Evolutionary conservation across 2,888 invertebrate genomes (phyloP), one percentile per base, ranked within the genome.

Genomic region (Alentia gelatinosa): DNA sequence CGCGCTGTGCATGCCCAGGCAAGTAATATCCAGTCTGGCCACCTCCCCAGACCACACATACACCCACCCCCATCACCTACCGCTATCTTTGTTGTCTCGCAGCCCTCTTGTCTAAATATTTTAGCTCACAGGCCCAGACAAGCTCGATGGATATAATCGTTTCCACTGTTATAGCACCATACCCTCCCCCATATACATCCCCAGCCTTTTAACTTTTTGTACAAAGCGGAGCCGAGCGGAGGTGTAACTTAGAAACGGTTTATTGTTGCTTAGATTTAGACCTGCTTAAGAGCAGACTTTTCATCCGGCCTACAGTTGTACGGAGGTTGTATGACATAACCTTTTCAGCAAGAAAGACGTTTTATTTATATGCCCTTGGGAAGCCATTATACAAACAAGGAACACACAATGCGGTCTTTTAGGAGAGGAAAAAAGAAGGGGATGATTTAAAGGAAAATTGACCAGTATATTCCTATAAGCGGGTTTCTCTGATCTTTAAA

Each of bases 231-330:
- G 30, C 30, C 33, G n/a, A 26, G 9, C 7, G 33, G 68, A 68
- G 68, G 68, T 68, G 68, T 68, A 26, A 30, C 26, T 30, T 68
- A 68, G 68, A 68, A 68, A 68, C 68, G 68, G n/a, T 68, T 68
- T 68, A 30, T 68, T 68, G 68, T 19, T 68, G 68, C 33, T 68
- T 26, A 68, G 68, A 30, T n/a, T 68, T 68, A 68, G 26, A 30
- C 12, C 30, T 68, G 68, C 30, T 12, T 68, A 30, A 19, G 30
- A 19, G 30, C n/a, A 30, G 68, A 68, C 30, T 3, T 68, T 26
- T 68, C 1, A 30, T 26, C 63, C 1, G 33, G 26, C 33, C 68
- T 26, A 12, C 12, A 12, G 68, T 30, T 30, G 30, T 68, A 68
- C 12, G 26, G 30, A 26, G 33, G 15, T 26, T 68, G 26, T 26